Evolutionary conservation across 2,113 vertebrate genomes (phyloP).

Genomic region (Cryptomyrus ogoouensis): DNA sequence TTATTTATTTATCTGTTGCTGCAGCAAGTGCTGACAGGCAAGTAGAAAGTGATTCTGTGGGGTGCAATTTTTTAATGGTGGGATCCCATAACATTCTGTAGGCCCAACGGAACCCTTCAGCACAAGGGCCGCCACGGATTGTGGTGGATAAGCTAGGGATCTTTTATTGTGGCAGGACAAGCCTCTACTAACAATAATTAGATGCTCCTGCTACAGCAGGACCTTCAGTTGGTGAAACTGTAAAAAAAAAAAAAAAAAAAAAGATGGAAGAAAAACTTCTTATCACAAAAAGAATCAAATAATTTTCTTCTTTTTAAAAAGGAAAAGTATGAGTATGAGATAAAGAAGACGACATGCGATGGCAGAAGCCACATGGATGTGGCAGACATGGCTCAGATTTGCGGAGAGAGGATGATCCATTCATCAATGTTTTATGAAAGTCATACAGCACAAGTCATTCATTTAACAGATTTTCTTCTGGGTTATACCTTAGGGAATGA

Average conservation of each 20-base stretch:
- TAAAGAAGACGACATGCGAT: not conserved
- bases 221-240: not conserved
- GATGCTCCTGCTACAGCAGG: not conserved
- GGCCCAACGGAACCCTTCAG: not conserved
- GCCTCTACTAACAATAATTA: not conserved
- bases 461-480: not conserved
- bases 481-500: not conserved
- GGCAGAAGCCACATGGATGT: not conserved
- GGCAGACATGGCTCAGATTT: not conserved
- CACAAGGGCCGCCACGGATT: not conserved
- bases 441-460: not conserved
- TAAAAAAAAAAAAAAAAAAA: not conserved
- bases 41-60: not conserved
- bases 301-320: not conserved
- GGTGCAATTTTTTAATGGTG: not conserved
- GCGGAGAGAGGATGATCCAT: not conserved
- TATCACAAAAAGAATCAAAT: not conserved
- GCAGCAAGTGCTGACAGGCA: not conserved
- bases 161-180: not conserved
- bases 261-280: no score
- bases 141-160: not conserved
- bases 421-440: not conserved
- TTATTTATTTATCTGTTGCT: not conserved
- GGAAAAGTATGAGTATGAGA: not conserved
- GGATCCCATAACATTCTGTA: not conserved